phyloP scores from a whole-genome alignment of 1,140 invertebrate species.

The Drosophila grimshawi region DNA sequence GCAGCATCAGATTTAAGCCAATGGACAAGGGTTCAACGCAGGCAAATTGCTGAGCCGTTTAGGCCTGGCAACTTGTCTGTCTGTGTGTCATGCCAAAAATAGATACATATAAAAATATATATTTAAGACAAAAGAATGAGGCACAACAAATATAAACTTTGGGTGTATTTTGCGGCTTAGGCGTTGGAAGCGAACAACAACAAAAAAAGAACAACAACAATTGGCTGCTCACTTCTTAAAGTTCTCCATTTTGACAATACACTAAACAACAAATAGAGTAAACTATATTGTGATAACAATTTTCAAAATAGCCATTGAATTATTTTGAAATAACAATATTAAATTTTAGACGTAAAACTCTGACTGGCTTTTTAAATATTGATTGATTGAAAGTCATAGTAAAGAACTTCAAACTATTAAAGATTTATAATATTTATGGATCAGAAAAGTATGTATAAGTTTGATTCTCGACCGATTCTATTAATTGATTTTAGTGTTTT shows the following conservation, averaged over 20 bases:
- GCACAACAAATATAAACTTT: constrained; percentile 70
- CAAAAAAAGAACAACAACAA: constrained; percentile 41
- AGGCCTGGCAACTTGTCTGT: constrained; percentile 44
- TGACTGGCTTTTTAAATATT: no score
- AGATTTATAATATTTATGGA: no score
- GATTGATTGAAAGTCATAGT: no score
- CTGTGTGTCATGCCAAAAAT: constrained; percentile 50
- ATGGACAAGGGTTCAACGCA: constrained; percentile 50
- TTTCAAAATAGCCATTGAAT: neutral
- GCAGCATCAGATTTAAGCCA: constrained; percentile 19
- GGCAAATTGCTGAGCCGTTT: constrained; percentile 64
- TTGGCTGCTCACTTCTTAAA: constrained; percentile 36
- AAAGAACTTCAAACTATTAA: no score
- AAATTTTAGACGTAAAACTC: no score
- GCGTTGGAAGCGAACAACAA: constrained; percentile 59
- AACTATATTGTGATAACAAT: neutral
- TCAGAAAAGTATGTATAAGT: no score
- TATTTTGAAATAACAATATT: no score
- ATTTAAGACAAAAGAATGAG: neutral
- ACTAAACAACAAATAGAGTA: constrained; percentile 22
- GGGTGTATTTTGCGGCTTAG: constrained; percentile 76
- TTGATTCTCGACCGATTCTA: no score
- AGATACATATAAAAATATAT: constrained; percentile 38
- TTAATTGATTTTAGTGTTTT: no score
- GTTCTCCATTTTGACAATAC: constrained; percentile 13